Evolutionary conservation across 2,113 vertebrate genomes (phyloP), one percentile per base, ranked within the genome.

Genomic region (Fulica atra): DNA sequence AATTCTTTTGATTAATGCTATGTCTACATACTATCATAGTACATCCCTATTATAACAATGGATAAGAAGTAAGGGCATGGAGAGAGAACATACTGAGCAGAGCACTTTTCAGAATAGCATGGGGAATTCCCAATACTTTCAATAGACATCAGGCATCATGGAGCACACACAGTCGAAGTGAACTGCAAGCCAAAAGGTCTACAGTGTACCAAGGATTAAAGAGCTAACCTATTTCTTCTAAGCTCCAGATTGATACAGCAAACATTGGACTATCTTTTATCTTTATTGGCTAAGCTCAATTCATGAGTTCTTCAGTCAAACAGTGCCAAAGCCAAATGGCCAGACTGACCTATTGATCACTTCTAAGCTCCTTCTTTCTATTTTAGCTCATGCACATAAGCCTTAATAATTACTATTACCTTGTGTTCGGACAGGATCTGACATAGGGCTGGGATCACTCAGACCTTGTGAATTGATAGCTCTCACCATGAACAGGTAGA

Each of bases 401-500:
- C 29, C 20, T 48, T 38, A 69, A 4, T 9, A 13, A 8, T 17
- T 25, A 7, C 35, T 61, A 48, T 98, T 98, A 99, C 99, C 99
- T 99, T 99, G 99, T 25, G 99, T 99, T 68, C 99, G 97, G 71
- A 99, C 99, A 11, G 99, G 99, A 19, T 99, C 99, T 19, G 99
- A 99, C 98, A 99, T 99, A 13, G 99, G 98, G 79, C 99, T 99
- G 10, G 99, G 99, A 89, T 99, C 99, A n/a, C 99, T 99, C 91
- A 99, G 98, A 50, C 99, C 99, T 95, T 99, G 99, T 5, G 96
- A 93, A 95, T 99, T 99, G 97, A 99, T 99, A 2, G 99, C 99
- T 96, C 99, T 99, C 73, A 99, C 99, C 99, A 99, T 99, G 97
- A 99, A 99, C 86, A 99, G 97, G 97, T 99, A 99, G 96, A 99